phyloP scores from a whole-genome alignment of 2,797 vertebrate genomes.

The Scleropages formosus region DNA sequence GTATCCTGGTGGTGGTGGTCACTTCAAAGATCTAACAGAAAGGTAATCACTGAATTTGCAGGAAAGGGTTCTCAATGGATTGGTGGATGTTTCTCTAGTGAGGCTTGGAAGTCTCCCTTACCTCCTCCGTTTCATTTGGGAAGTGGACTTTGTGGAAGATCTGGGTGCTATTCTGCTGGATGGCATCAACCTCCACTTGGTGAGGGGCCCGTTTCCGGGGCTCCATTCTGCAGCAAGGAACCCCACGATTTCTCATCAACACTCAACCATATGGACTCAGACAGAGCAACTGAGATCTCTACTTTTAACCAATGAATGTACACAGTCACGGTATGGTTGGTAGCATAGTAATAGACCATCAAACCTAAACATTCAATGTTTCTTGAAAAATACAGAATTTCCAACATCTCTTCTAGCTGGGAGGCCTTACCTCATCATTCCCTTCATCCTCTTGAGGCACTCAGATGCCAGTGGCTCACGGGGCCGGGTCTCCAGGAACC shows the following conservation, averaged over 20 bases:
- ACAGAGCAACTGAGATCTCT: neutral
- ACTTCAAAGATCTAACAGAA: slow-evolving; percentile 79
- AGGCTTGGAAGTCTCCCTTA: slow-evolving; percentile 41
- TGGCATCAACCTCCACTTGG: slow-evolving; percentile 84
- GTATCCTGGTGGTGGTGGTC: slow-evolving; percentile 75
- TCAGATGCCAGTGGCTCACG: slow-evolving; percentile 68
- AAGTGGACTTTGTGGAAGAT: slow-evolving; percentile 86
- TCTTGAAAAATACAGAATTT: neutral
- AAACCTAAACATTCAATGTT: neutral
- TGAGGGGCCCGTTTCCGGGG: slow-evolving; percentile 90
- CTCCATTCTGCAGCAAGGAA: slow-evolving; percentile 69
- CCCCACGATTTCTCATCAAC: neutral
- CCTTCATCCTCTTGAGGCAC: slow-evolving; percentile 77
- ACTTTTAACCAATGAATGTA: neutral
- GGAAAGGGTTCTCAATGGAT: slow-evolving; percentile 2
- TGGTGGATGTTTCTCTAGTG: neutral
- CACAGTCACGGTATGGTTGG: neutral
- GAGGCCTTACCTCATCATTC: slow-evolving; percentile 72
- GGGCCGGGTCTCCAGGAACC: slow-evolving; percentile 81
- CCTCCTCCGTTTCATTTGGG: slow-evolving; percentile 84
- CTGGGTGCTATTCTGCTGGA: slow-evolving; percentile 80
- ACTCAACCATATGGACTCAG: neutral
- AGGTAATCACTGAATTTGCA: slow-evolving; percentile 1
- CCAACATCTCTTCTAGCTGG: neutral
- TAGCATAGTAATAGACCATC: neutral